Base-by-base conservation (phyloP, 1,140 invertebrate species). In the Ooceraea biroi region DNA sequence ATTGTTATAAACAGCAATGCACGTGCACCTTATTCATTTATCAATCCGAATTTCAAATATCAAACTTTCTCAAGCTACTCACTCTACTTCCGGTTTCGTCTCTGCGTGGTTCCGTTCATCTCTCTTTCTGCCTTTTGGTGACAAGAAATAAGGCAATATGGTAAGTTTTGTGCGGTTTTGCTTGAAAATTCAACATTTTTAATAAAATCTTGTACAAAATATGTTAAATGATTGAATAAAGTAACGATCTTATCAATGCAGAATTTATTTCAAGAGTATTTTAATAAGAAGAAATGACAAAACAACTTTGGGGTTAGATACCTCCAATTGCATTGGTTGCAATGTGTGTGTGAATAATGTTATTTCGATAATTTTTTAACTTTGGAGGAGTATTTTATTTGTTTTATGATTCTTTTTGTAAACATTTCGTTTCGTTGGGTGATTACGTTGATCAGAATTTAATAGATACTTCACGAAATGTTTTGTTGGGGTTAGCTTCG, bases 111-210 rank as follows among this genome's bases (percentile, higher is more conserved):
- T 36, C n/a, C 36, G 7, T 36, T 36, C 36, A 7, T 36, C 2
- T n/a, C n/a, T n/a, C n/a, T n/a, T 36, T 36, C 36, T 36, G 36
- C 61, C 77, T 88, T 88, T 76, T 1, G 19, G 41, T 58, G 12
- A 4, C 1, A 63, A 19, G 17, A 36, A 14, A 0, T 2, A 30
- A 12, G 10, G 7, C 74, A 86, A 84, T 55, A 89, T 89, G 88
- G 88, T 89, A 46, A 89, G 87, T 85, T 50, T 82, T 1, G 0
- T 0, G 10, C 0, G 0, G 3, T 19, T 17, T 8, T 0, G 1
- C 19, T n/a, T 22, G 14, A 48, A 77, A 84, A 86, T 89, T 87
- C n/a, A 7, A 0, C 0, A 25, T 89, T 86, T 50, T 41, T 4
- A 0, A 0, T 11, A 4, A 10, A 76, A 89, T 89, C 87, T 14